These are phyloP conservation scores for Zosterops japonicus DNA, from an alignment of 2,113 vertebrate species.

Conservation along the genomic window DNA sequence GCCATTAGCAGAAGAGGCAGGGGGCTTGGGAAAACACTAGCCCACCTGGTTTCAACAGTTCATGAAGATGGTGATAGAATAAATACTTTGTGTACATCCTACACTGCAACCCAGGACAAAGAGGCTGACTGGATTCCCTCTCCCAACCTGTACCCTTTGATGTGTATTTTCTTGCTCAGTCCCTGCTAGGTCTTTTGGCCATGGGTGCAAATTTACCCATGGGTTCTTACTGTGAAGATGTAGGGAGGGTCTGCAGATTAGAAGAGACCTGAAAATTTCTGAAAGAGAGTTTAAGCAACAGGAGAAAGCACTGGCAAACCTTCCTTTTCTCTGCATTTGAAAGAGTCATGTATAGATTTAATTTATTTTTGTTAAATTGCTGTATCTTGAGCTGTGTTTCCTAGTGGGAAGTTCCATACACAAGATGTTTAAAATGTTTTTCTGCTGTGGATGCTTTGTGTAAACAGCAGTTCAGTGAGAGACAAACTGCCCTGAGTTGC, in stretches of 20 bases:
- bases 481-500: neutral
- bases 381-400: neutral
- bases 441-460: neutral
- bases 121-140: neutral
- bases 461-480: neutral
- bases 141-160: neutral
- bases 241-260: neutral
- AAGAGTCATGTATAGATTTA: neutral
- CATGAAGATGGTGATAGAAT: too few relatives aligned
- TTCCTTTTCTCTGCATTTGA: neutral
- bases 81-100: too few relatives aligned
- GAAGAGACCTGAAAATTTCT: neutral
- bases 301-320: neutral
- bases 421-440: neutral
- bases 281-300: neutral
- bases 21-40: too few relatives aligned
- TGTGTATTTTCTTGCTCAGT: neutral
- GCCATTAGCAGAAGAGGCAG: too few relatives aligned
- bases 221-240: neutral
- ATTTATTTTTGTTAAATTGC: neutral
- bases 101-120: too few relatives aligned
- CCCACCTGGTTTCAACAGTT: too few relatives aligned
- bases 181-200: neutral
- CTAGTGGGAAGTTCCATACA: neutral
- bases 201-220: neutral